Percentiles rank a stretch among this genome's conserved stretches.
Conservation (phyloP, 2,113 vertebrate genomes). For the Alosa alosa region DNA sequence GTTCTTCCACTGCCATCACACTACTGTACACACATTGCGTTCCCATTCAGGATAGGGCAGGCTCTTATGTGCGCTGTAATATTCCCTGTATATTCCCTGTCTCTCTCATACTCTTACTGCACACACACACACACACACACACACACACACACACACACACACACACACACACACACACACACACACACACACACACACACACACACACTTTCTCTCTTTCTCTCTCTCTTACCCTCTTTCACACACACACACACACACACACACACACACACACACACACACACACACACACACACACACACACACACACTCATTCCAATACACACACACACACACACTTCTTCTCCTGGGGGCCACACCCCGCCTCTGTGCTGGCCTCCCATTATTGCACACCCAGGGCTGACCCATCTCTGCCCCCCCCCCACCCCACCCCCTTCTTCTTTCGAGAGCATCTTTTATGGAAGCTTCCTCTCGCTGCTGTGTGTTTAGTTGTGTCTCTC, state of each 20-base stretch:
- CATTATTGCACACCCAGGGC: too few species aligned
- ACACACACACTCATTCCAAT: background rate
- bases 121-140: too few species aligned
- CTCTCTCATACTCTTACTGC: too few species aligned
- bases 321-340: background rate
- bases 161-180: too few species aligned
- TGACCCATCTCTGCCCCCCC: background rate
- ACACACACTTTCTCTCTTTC: background rate
- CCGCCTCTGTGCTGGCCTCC: background rate
- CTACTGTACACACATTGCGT: background rate
- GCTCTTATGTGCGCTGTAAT: background rate
- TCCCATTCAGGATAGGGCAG: background rate
- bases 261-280: background rate
- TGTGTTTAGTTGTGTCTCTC: background rate
- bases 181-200: background rate
- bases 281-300: background rate
- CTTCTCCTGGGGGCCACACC: background rate
- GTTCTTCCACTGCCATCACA: background rate
- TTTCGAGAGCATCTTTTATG: background rate
- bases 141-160: too few species aligned
- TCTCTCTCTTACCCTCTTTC: background rate
- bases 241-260: background rate
- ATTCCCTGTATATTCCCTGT: background rate
- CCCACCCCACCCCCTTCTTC: constrained; percentile 25
- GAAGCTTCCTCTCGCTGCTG: background rate